Evolutionary conservation across 2,797 vertebrate genomes (phyloP).

Genomic region (Geotrypetes seraphini): DNA sequence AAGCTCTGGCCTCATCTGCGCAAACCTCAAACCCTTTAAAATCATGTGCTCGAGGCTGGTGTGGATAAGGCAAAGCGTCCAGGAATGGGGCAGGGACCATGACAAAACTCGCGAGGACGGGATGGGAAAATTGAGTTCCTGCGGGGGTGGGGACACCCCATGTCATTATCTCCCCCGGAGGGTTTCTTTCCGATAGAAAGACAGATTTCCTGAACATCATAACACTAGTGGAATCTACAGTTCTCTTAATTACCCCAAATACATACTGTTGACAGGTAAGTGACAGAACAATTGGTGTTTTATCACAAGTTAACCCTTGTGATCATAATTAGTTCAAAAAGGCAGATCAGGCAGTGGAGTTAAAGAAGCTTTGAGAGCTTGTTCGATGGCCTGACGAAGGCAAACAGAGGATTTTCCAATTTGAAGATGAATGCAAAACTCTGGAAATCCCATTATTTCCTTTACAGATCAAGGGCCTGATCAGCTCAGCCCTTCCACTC

Average conservation of each 20-base stretch:
- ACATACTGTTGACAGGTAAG: constrained; percentile 11
- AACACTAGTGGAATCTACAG: constrained; percentile 4
- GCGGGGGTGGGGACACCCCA: too few relatives aligned
- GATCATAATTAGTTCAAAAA: constrained; percentile 65
- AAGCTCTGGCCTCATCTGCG: too few relatives aligned
- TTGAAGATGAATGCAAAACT: constrained; percentile 80
- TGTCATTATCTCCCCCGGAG: too few relatives aligned
- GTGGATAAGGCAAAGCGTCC: too few relatives aligned
- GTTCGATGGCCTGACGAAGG: constrained; percentile 51
- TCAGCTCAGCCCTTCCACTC: constrained; percentile 45
- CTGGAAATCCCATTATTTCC: constrained; percentile 88
- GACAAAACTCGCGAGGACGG: too few relatives aligned
- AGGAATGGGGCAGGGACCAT: too few relatives aligned
- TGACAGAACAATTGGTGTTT: constrained; percentile 32
- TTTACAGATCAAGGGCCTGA: constrained; percentile 56
- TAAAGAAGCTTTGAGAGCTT: constrained; percentile 59
- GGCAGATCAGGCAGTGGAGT: constrained; percentile 38
- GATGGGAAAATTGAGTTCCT: too few relatives aligned
- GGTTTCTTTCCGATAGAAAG: too few relatives aligned
- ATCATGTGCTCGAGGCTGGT: too few relatives aligned
- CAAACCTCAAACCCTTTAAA: too few relatives aligned
- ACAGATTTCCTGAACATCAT: background rate
- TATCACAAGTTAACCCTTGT: constrained; percentile 40
- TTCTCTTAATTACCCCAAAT: constrained; percentile 11
- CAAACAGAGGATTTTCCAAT: constrained; percentile 56